Percentiles rank a stretch among this genome's conserved stretches.
phyloP scores from a whole-genome alignment of 2,888 invertebrate genomes.

The Nomada goodeniana region DNA sequence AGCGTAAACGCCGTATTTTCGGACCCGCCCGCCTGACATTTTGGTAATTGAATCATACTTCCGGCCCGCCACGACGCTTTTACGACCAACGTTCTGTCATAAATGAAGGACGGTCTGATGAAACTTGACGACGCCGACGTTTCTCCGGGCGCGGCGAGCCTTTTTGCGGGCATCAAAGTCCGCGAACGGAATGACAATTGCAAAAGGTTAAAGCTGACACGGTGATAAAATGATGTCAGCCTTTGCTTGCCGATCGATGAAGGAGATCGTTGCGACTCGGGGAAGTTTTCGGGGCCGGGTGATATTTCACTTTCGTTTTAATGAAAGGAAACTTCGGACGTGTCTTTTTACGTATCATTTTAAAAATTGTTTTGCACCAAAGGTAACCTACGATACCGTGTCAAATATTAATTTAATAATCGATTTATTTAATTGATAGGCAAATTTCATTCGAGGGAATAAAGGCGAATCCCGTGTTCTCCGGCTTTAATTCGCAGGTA shows the following conservation, averaged over 20 bases:
- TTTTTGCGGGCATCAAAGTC: not conserved
- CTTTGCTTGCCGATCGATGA: not conserved
- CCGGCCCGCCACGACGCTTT: slow-evolving; percentile 33
- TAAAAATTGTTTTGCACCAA: no score
- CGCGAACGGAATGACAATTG: slow-evolving; percentile 4
- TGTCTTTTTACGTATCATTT: no score
- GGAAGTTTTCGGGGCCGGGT: no score
- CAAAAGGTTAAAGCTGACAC: no score
- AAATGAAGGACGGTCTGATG: slow-evolving; percentile 25
- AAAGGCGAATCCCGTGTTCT: not conserved
- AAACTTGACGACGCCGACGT: slow-evolving; percentile 17
- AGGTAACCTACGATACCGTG: no score
- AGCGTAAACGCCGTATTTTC: slow-evolving; percentile 49
- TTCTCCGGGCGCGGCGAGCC: not conserved
- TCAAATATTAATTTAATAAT: no score
- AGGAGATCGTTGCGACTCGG: no score
- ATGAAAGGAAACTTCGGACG: no score
- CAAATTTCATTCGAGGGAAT: no score
- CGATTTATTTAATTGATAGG: no score
- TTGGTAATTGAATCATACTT: slow-evolving; percentile 57
- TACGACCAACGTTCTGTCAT: not conserved
- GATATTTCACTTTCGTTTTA: no score
- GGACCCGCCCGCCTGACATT: slow-evolving; percentile 28
- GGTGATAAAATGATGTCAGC: not conserved
- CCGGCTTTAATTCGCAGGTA: no score